Percentiles rank a stretch among this genome's conserved stretches.
phyloP scores from a whole-genome alignment of 1,140 invertebrate genomes.

The Drosophila yakuba region DNA sequence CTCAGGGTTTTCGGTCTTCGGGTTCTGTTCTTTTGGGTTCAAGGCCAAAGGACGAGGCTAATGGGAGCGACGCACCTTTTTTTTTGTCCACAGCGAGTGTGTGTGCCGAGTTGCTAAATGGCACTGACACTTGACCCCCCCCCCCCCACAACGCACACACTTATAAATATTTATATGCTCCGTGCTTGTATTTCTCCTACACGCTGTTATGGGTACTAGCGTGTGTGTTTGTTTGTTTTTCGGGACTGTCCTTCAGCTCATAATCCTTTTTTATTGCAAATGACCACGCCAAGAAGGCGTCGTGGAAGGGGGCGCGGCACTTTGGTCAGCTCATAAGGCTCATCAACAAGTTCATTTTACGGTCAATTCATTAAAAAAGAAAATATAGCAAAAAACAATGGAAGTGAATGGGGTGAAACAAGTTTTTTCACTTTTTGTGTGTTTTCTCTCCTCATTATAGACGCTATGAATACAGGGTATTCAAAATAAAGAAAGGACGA shows the following conservation, averaged over 20 bases:
- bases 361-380: slow-evolving; percentile 83
- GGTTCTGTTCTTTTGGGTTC: slow-evolving; percentile 6
- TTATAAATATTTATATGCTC: slow-evolving; percentile 77
- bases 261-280: slow-evolving; percentile 82
- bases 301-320: slow-evolving; percentile 20
- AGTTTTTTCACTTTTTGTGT: slow-evolving; percentile 49
- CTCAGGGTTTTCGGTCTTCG: neutral
- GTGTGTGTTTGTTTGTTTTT: slow-evolving; percentile 23
- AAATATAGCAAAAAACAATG: slow-evolving; percentile 27
- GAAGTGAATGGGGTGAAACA: neutral
- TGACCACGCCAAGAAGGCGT: slow-evolving; percentile 70
- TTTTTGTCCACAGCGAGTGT: slow-evolving; percentile 23
- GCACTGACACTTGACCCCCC: slow-evolving; percentile 67
- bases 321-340: slow-evolving; percentile 72
- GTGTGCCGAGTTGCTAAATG: slow-evolving; percentile 76
- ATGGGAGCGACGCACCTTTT: slow-evolving; percentile 38
- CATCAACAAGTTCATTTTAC: slow-evolving; percentile 84
- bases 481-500: neutral
- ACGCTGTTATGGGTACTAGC: slow-evolving; percentile 21
- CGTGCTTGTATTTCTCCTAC: slow-evolving; percentile 31
- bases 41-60: slow-evolving; percentile 27
- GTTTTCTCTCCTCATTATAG: slow-evolving; percentile 14
- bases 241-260: slow-evolving; percentile 70
- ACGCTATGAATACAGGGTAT: slow-evolving; percentile 5
- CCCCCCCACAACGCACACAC: slow-evolving; percentile 6